Evolutionary conservation across 2,888 invertebrate genomes (phyloP), one percentile per base, ranked within the genome.

Genomic region (Glyphotaelius pellucidus): DNA sequence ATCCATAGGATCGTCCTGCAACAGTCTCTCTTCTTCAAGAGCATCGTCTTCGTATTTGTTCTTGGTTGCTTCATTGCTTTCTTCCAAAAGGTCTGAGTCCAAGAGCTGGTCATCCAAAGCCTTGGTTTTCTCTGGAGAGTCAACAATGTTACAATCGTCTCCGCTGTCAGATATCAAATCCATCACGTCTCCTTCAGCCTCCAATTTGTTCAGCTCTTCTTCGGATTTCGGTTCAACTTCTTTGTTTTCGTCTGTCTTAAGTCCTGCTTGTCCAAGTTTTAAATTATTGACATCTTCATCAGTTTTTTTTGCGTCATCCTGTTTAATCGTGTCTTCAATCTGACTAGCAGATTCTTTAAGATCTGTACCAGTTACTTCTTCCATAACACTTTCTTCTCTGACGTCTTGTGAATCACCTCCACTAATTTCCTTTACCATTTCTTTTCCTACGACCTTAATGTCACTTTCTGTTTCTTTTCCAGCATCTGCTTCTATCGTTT

Each of bases 121-220:
- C 80, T 89, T 92, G 15, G 80, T 90, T 47, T 93, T 92, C n/a
- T 92, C 93, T 15, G 93, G 92, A 12, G 91, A 91, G 80, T 93
- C 93, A 19, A 93, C 91, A 19, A 93, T 93, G 32, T 93, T 92
- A 42, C 93, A 93, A 80, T 93, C 94, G 83, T 95, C 95, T 2
- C 95, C 95, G 3, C 94, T 90, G 83, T 94, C 94, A 7, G 94
- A 94, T 0, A 94, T 92, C 15, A 93, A 89, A 84, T 93, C 93
- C 42, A 93, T 35, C 42, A 94, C 94, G 0, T 94, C 94, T 91
- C 93, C 91, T 32, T 93, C 94, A 92, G 38, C 94, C 83, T 83
- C 83, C 35, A 35, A 35, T 83, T 83, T 83, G 83, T 32, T 32
- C 25, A 35, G 35, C 5, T 83, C 83, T 32, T 83, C 83, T 32